phyloP scores from a whole-genome alignment of 2,797 vertebrate species.

The Zalophus californianus region DNA sequence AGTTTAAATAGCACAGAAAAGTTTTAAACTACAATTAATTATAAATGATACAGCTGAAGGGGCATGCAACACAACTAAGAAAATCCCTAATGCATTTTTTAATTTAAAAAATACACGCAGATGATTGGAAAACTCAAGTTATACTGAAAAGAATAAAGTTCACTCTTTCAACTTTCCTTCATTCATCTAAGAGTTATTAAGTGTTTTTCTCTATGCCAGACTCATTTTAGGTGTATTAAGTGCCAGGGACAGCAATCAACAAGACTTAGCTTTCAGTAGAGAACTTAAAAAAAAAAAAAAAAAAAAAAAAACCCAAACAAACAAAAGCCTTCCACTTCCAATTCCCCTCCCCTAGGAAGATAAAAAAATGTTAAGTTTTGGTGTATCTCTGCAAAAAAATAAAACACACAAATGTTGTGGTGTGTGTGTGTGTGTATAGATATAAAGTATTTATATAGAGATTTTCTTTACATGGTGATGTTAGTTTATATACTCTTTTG shows the following conservation, averaged over 20 bases:
- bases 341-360: background rate
- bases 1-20: background rate
- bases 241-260: background rate
- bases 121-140: background rate
- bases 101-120: background rate
- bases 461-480: background rate
- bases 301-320: background rate
- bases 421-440: background rate
- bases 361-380: background rate
- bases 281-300: background rate
- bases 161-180: background rate
- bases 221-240: background rate
- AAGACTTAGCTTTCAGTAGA: background rate
- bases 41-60: background rate
- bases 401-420: background rate
- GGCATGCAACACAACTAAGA: background rate
- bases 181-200: background rate
- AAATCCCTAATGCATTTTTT: background rate
- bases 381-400: background rate
- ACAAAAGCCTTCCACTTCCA: background rate
- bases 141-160: background rate
- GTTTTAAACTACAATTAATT: background rate
- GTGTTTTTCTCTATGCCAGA: background rate
- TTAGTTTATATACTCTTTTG: background rate
- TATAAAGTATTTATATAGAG: background rate